Base-by-base conservation (phyloP, 2,888 invertebrate genomes). In the Pasiphila rectangulata region DNA sequence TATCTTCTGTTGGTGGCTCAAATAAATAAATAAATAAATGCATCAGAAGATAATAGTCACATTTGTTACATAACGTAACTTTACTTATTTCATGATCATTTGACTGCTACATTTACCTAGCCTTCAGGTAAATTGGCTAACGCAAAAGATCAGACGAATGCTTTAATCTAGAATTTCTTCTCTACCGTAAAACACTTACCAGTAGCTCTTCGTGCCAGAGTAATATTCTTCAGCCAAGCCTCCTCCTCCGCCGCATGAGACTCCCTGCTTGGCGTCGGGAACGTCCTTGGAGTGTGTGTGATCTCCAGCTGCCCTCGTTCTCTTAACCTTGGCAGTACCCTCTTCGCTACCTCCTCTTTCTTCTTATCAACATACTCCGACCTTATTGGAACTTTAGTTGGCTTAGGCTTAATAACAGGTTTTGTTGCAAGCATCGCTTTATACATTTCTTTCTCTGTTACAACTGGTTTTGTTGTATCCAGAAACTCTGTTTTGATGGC, bases 241-340 rank as follows among this genome's bases (percentile, higher is more conserved):
- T 94, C 91, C 75, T 96, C 96, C 67, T 94, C 92, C 0, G 87
- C 79, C 9, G 90, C 86, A 36, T 88, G 86, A 0, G 95, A 95
- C 74, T 95, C 95, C 51, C 96, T 85, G 39, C 93, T 93, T 0
- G 96, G 96, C 1, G 96, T 96, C 0, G 95, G 94, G 70, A 97
- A 95, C 13, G 90, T 90, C 43, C 96, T 87, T 5, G 92, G 91
- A 0, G 96, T 95, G 67, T 96, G 95, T 19, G 83, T 90, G 5
- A 96, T 91, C 55, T 90, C 86, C 39, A 96, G 89, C 24, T 85
- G 87, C 4, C 89, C 90, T 15, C 77, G 70, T 59, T 89, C 79
- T 59, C 96, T 89, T 6, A 92, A 85, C 46, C 82, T 79, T 2
- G 93, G 93, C 39, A 91, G 57, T 10, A 86, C 76, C 45, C 85